These are phyloP conservation scores for Callipepla californica DNA, from an alignment of 2,113 vertebrate species.

Conservation along the genomic window DNA sequence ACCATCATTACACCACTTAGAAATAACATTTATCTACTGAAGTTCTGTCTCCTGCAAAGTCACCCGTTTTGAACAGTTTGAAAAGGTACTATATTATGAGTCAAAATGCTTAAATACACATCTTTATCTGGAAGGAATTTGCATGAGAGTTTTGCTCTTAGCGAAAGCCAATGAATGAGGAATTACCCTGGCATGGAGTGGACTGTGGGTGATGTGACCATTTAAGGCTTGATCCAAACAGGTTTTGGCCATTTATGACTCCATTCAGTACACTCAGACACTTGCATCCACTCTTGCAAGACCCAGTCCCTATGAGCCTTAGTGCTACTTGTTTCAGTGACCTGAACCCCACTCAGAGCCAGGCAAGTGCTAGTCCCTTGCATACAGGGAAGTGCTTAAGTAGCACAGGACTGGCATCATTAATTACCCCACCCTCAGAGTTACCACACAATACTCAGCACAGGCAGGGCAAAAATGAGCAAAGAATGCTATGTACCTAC, in stretches of 20 bases:
- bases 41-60: slow-evolving; percentile 8
- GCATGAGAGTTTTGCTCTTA: neutral
- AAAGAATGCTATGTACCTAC: neutral
- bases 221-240: slow-evolving; percentile 10
- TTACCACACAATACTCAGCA: neutral
- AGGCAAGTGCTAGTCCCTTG: neutral
- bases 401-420: neutral
- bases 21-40: slow-evolving; percentile 52
- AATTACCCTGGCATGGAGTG: neutral
- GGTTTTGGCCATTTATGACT: neutral
- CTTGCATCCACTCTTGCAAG: neutral
- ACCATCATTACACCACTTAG: slow-evolving; percentile 5
- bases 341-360: neutral
- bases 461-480: neutral
- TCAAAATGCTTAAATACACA: slow-evolving; percentile 11
- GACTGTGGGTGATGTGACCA: neutral
- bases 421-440: neutral
- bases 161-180: neutral
- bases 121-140: slow-evolving; percentile 28
- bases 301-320: neutral
- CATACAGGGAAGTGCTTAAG: neutral
- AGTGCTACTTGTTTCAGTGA: neutral
- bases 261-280: neutral
- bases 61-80: neutral
- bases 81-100: neutral